These are phyloP conservation scores for Drosophila mauritiana DNA, from an alignment of 1,140 invertebrate species.

Conservation along the genomic window DNA sequence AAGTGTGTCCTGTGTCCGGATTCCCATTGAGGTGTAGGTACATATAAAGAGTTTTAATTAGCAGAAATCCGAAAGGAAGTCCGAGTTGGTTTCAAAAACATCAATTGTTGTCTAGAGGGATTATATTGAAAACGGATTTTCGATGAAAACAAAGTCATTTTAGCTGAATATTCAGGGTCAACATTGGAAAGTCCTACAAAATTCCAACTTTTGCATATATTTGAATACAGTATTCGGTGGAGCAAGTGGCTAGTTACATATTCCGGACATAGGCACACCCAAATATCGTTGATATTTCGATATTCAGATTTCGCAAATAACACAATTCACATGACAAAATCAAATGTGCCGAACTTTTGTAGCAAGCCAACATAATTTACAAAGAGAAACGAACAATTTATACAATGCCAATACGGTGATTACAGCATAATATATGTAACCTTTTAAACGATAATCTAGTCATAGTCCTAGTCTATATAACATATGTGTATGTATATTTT, in stretches of 20 bases:
- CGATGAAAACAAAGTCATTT: not conserved
- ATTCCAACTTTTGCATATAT: not conserved
- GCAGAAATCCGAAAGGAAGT: slow-evolving; percentile 2
- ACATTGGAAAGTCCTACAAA: not conserved
- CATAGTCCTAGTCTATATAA: slow-evolving; percentile 30
- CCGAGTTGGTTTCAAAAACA: slow-evolving; percentile 33
- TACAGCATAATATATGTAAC: slow-evolving; percentile 30
- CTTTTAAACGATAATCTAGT: slow-evolving; percentile 44
- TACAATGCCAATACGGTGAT: slow-evolving; percentile 33
- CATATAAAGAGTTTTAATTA: not conserved
- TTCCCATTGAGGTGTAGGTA: not conserved
- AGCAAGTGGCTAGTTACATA: not conserved
- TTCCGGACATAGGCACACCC: slow-evolving; percentile 17
- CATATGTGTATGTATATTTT: slow-evolving; percentile 29
- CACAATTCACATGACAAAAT: slow-evolving; percentile 32
- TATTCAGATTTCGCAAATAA: slow-evolving; percentile 12
- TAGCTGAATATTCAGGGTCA: not conserved
- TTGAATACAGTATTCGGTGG: not conserved
- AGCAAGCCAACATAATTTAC: slow-evolving; percentile 45
- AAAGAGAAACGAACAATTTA: slow-evolving; percentile 44
- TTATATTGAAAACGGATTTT: not conserved
- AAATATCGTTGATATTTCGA: slow-evolving; percentile 1
- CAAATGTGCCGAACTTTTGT: slow-evolving; percentile 59
- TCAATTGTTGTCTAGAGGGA: not conserved
- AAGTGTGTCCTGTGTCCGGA: slow-evolving; percentile 23